Conservation (phyloP, 92 coral and sea anemone genomes). For the Phenganax stokvisi region DNA sequence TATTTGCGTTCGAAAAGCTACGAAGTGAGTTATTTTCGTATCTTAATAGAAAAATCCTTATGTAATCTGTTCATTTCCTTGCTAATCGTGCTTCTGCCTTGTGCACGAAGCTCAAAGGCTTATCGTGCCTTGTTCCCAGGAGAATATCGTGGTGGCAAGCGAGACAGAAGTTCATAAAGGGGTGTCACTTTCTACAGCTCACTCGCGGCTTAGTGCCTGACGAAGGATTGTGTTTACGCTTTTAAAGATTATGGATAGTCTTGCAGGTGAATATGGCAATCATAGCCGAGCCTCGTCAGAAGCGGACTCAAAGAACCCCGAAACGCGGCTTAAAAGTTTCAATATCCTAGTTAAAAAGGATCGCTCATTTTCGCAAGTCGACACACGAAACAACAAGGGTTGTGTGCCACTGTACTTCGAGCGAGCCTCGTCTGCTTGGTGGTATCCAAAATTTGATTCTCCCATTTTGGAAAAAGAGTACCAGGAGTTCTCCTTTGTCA, state of each 20-base stretch:
- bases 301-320: slow-evolving; percentile 21
- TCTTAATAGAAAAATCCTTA: slow-evolving; percentile 12
- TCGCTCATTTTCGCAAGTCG: slow-evolving; percentile 97
- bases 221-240: slow-evolving; percentile 9
- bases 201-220: slow-evolving; percentile 6
- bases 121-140: background rate
- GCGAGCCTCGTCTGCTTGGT: slow-evolving; percentile 98
- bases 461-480: slow-evolving; percentile 89
- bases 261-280: slow-evolving; percentile 33
- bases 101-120: slow-evolving; percentile 11
- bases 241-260: slow-evolving; percentile 23
- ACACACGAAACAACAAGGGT: slow-evolving; percentile 93
- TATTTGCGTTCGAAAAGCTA: slow-evolving; percentile 28
- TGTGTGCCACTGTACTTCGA: slow-evolving; percentile 97
- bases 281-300: slow-evolving; percentile 38
- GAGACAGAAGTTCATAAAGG: slow-evolving; percentile 37
- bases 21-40: slow-evolving; percentile 23
- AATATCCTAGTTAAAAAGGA: slow-evolving; percentile 66
- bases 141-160: background rate
- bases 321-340: slow-evolving; percentile 17
- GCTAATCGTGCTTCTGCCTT: slow-evolving; percentile 6
- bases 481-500: slow-evolving; percentile 79
- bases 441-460: slow-evolving; percentile 97
- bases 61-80: slow-evolving; percentile 23
- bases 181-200: slow-evolving; percentile 32